Evolutionary conservation across 2,113 vertebrate species (phyloP), one percentile per base, ranked within the genome.

Genomic region (Halichoerus grypus): DNA sequence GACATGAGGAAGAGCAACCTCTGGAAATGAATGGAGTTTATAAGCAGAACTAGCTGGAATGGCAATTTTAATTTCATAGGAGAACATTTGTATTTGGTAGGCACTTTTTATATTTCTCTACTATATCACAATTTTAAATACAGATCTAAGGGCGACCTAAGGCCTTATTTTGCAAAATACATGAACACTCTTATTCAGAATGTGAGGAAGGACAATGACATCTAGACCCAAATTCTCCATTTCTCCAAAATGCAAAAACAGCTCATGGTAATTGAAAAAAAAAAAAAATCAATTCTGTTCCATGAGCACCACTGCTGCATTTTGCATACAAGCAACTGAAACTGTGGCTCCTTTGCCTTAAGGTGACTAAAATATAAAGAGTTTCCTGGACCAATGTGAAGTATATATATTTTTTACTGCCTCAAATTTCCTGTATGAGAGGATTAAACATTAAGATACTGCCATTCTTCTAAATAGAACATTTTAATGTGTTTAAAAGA

Each of bases 1-100:
- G 90, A 87, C 87, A 16, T 90, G 53, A 94, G 72, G 42, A 80
- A 96, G 94, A 71, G 92, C 31, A 84, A 86, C 80, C 63, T 86
- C 83, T 42, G 92, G 77, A 95, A 90, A 71, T 53, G 53, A 91
- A 12, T 42, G 80, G 61, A 26, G 18, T 81, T 96, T 74, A 86
- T 80, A 89, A 83, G 83, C 90, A 87, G 53, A 80, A 83, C 51
- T 51, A n/a, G 87, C 71, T 85, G 36, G 42, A 94, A 91, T 3
- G 33, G 36, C 24, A 57, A 84, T 59, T 87, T 96, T 46, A 77
- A 53, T 87, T 89, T 28, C 59, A 46, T 16, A 57, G 76, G 93
- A 24, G 67, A 80, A 61, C 33, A 49, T 86, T 84, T 89, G 22
- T 53, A 39, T 81, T 74, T 46, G 46, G 42, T 61, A 87, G 67